Conservation (phyloP, 2,797 vertebrate genomes). For the Alauda arvensis region DNA sequence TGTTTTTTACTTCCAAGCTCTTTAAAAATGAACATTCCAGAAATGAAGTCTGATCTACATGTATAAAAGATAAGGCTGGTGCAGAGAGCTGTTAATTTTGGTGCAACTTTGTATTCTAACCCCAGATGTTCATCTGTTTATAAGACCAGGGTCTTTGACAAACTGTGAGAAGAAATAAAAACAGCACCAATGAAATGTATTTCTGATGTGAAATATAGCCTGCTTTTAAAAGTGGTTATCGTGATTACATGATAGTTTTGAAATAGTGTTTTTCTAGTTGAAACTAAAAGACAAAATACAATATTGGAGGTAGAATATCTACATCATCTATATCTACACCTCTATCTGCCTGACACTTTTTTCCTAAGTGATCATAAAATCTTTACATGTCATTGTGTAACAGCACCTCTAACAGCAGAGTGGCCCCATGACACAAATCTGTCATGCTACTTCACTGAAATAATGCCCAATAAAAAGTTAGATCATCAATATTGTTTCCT, state of each 20-base stretch:
- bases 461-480: slow-evolving; percentile 2
- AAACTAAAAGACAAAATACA: neutral
- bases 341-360: neutral
- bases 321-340: neutral
- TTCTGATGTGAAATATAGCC: neutral
- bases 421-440: neutral
- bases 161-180: neutral
- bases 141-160: neutral
- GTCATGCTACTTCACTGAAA: neutral
- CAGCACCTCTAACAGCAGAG: neutral
- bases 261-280: neutral
- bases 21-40: neutral
- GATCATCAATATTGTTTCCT: neutral
- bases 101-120: neutral
- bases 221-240: neutral
- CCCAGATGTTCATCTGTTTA: neutral
- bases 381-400: neutral
- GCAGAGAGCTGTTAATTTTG: neutral
- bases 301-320: neutral
- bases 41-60: neutral
- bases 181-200: neutral
- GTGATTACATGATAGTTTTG: neutral
- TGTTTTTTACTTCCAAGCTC: neutral
- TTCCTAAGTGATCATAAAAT: neutral
- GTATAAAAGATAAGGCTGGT: neutral